Percentiles rank a stretch among this genome's conserved stretches.
Conservation (phyloP, 2,113 vertebrate genomes). For the Archocentrus centrarchus region DNA sequence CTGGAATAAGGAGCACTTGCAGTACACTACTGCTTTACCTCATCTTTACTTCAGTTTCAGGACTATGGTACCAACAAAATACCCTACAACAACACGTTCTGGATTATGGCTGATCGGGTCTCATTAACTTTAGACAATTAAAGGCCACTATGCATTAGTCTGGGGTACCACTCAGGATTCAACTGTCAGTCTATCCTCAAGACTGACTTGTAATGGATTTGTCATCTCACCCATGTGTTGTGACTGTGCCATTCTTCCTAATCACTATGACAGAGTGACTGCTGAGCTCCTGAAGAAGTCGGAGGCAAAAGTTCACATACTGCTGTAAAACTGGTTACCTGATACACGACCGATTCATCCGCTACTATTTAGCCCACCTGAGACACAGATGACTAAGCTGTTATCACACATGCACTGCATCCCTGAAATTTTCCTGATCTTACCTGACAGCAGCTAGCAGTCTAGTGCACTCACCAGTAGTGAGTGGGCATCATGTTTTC, state of each 20-base stretch:
- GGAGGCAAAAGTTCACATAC: background rate
- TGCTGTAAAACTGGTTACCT: background rate
- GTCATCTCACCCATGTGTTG: slow-evolving; percentile 9
- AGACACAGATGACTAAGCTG: background rate
- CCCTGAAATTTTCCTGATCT: background rate
- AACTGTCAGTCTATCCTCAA: background rate
- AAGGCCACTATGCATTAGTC: background rate
- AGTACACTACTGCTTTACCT: background rate
- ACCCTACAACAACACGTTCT: background rate
- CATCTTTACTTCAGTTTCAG: background rate
- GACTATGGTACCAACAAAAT: background rate
- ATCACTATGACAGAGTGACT: background rate
- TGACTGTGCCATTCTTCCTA: background rate
- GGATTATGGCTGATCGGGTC: background rate
- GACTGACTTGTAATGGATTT: background rate
- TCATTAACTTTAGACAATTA: background rate
- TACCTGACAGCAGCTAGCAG: background rate
- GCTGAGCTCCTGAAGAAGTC: background rate
- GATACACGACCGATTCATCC: background rate
- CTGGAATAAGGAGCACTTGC: background rate
- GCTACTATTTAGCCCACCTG: background rate
- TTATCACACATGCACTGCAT: background rate
- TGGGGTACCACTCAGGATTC: background rate
- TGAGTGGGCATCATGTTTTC: slow-evolving; percentile 8
- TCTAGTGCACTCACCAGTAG: background rate